Base-by-base conservation (phyloP, 2,888 invertebrate species). In the Orthosia cruda region DNA sequence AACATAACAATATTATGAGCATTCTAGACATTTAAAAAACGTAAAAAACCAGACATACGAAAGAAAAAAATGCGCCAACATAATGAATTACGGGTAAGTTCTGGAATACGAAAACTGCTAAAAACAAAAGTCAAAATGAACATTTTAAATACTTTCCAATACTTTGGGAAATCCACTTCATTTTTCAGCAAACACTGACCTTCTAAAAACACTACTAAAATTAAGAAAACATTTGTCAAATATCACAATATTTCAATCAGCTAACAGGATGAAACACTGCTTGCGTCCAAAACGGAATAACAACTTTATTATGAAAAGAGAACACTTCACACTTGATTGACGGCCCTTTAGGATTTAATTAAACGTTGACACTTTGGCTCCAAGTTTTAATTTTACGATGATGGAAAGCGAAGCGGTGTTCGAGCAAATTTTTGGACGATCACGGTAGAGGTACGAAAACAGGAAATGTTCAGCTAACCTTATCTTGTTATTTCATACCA, bases 331-430 rank as follows among this genome's bases (percentile, higher is more conserved):
- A 16, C 12, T 52, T 78, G 81, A 81, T 65, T 81, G 79, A 81
- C 74, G 54, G 59, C 32, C 71, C 45, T 47, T 81, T 68, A 74
- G 59, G 40, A 54, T 70, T 67, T 74, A 69, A 79, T 79, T 75
- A 55, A 82, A 70, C 64, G 75, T 76, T 82, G 80, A 75, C 82
- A 76, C n/a, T 61, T 67, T 61, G 20, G n/a, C 32, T 3, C 45
- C 52, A 54, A 82, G 15, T 80, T 82, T 82, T 82, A 82, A 82
- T 72, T 70, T 67, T n/a, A 49, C 62, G 47, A 61, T 82, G 82
- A 82, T 82, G 62, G 66, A 82, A 77, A 58, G 59, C 74, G 4
- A 9, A 2, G 55, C 12, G 15, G 4, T 59, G 55, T 54, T 69
- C 2, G 11, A n/a, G 32, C 11, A 12, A 45, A 50, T 54, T 72